These are phyloP conservation scores for Ophiodon elongatus DNA, from an alignment of 2,113 vertebrate species.

Conservation along the genomic window DNA sequence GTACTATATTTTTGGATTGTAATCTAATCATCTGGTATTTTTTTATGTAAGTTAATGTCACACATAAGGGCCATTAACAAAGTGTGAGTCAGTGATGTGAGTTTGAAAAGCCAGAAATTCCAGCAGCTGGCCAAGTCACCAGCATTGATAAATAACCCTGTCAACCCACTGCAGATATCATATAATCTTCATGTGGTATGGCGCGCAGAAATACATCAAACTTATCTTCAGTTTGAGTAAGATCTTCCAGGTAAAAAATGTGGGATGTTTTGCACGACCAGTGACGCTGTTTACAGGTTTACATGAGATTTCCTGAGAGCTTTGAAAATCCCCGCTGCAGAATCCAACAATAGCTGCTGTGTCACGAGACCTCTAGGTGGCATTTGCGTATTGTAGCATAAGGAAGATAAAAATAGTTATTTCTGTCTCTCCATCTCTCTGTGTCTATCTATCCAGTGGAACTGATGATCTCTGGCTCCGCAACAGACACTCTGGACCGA, in stretches of 20 bases:
- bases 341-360: constrained; percentile 61
- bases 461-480: constrained; percentile 6
- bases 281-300: background rate
- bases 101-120: background rate
- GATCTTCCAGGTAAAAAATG: background rate
- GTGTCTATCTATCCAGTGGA: constrained; percentile 13
- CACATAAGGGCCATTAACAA: background rate
- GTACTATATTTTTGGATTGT: background rate
- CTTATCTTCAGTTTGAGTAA: background rate
- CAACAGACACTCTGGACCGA: background rate
- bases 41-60: background rate
- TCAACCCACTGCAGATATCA: background rate
- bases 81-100: background rate
- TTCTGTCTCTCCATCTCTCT: constrained; percentile 8
- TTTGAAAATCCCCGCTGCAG: constrained; percentile 42
- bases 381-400: constrained; percentile 52
- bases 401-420: constrained; percentile 63
- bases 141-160: constrained; percentile 10
- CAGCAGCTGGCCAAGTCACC: constrained; percentile 25
- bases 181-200: background rate
- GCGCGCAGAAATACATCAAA: background rate
- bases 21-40: background rate
- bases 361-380: constrained; percentile 59
- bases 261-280: background rate
- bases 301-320: constrained; percentile 34